A percentile compares a stretch with the other conserved stretches of the same genome.
Evolutionary conservation across 2,888 invertebrate genomes (phyloP).

Genomic region (Drosophila ustulata): DNA sequence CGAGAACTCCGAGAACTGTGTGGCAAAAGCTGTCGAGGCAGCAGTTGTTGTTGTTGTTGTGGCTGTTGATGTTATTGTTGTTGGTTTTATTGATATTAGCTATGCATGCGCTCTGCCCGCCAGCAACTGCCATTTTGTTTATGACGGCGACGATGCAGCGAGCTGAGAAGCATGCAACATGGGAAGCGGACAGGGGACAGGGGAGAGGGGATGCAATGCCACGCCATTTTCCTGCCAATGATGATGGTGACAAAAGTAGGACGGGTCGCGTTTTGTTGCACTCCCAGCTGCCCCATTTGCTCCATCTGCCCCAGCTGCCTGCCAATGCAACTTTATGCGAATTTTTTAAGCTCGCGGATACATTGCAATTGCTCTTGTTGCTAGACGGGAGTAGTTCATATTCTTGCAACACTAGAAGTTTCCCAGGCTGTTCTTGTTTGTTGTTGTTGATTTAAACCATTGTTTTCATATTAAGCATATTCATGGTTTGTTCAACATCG

Average conservation of each 20-base stretch:
- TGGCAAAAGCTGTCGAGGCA: slow-evolving; percentile 23
- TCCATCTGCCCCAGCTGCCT: slow-evolving; percentile 12
- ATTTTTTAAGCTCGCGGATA: slow-evolving; percentile 41
- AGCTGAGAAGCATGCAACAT: slow-evolving; percentile 48
- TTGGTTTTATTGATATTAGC: slow-evolving; percentile 77
- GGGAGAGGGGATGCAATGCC: background rate
- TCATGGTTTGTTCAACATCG: slow-evolving; percentile 30
- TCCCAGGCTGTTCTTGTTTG: slow-evolving; percentile 17
- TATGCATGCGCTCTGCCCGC: slow-evolving; percentile 66
- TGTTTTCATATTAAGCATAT: slow-evolving; percentile 25
- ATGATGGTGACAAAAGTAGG: slow-evolving; percentile 53
- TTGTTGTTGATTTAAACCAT: slow-evolving; percentile 5
- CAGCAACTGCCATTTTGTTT: slow-evolving; percentile 78
- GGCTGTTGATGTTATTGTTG: slow-evolving; percentile 51
- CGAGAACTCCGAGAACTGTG: slow-evolving; percentile 21
- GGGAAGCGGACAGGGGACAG: background rate
- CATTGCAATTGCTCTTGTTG: slow-evolving; percentile 34
- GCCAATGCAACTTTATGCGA: slow-evolving; percentile 69
- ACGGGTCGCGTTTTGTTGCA: slow-evolving; percentile 36
- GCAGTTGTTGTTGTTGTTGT: slow-evolving; percentile 6
- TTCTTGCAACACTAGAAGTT: slow-evolving; percentile 6
- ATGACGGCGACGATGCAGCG: slow-evolving; percentile 73
- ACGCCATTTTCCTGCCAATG: slow-evolving; percentile 14
- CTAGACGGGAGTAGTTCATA: background rate
- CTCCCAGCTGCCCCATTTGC: slow-evolving; percentile 41